These are phyloP conservation scores for Gambelia wislizenii DNA, from an alignment of 2,797 vertebrate species.

Conservation along the genomic window DNA sequence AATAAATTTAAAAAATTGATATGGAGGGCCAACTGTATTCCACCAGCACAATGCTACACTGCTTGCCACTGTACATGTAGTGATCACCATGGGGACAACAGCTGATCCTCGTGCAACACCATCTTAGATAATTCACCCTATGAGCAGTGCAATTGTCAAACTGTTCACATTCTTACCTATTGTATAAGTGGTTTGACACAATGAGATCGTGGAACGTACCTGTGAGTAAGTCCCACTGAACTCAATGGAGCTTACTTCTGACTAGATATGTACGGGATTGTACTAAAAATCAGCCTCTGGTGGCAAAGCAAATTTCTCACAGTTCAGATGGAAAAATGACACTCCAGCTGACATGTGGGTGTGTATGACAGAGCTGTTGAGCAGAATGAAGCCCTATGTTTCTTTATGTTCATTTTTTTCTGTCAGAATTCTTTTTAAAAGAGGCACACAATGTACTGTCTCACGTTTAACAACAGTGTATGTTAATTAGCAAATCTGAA, in stretches of 20 bases:
- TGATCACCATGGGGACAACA: too few relatives aligned
- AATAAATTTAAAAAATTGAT: too few relatives aligned
- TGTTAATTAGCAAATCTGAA: constrained; percentile 33
- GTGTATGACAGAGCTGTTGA: constrained; percentile 32
- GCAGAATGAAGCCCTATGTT: constrained; percentile 32
- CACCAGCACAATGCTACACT: not conserved
- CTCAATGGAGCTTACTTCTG: not conserved
- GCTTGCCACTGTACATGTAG: too few relatives aligned
- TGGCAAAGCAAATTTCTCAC: constrained; percentile 19
- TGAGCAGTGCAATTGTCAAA: not conserved
- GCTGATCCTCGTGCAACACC: too few relatives aligned
- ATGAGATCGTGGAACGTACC: not conserved
- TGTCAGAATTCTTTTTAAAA: constrained; percentile 18
- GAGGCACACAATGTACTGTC: constrained; percentile 43
- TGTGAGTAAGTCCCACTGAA: not conserved
- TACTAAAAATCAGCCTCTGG: not conserved
- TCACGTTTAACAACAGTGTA: constrained; percentile 38
- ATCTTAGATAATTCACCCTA: not conserved
- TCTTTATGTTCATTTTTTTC: constrained; percentile 27
- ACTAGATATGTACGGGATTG: not conserved
- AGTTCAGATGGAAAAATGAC: constrained; percentile 44
- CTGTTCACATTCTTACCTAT: not conserved
- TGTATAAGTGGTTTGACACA: too few relatives aligned
- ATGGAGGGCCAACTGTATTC: too few relatives aligned
- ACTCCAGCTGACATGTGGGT: constrained; percentile 45